Percentiles rank a stretch among this genome's conserved stretches.
phyloP scores from a whole-genome alignment of 2,113 vertebrate species.

The Gobio gobio region DNA sequence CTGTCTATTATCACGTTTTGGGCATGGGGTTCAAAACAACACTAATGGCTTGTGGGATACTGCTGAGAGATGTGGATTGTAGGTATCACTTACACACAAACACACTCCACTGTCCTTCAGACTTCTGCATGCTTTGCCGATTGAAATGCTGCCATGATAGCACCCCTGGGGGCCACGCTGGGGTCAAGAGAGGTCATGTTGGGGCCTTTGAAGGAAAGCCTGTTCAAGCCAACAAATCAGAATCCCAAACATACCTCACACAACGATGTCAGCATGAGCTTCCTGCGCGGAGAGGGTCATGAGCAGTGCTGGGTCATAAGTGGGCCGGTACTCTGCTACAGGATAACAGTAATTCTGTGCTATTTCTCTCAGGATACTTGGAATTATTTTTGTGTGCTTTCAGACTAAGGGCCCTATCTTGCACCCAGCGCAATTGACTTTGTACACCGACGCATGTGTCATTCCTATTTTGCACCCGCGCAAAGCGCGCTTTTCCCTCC shows the following conservation, averaged over 20 bases:
- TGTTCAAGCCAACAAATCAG: slow-evolving; percentile 57
- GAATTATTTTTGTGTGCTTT: background rate
- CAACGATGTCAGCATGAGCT: slow-evolving; percentile 49
- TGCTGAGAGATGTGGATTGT: slow-evolving; percentile 53
- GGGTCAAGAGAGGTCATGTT: slow-evolving; percentile 61
- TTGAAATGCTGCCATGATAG: slow-evolving; percentile 44
- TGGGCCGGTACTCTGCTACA: background rate
- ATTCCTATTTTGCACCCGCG: too few species aligned
- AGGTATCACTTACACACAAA: slow-evolving; percentile 67
- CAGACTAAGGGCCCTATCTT: too few species aligned
- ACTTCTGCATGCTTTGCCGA: slow-evolving; percentile 63
- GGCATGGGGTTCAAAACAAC: slow-evolving; percentile 66
- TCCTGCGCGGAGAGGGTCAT: slow-evolving; percentile 36
- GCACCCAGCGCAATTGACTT: too few species aligned
- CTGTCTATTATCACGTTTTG: slow-evolving; percentile 67
- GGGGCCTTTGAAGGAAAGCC: slow-evolving; percentile 60
- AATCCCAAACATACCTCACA: slow-evolving; percentile 52
- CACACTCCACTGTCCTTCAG: slow-evolving; percentile 59
- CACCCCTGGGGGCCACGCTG: slow-evolving; percentile 46
- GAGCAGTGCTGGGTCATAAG: slow-evolving; percentile 16
- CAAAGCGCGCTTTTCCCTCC: too few species aligned
- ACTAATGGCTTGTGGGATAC: slow-evolving; percentile 68
- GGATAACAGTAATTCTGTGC: background rate
- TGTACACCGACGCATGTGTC: too few species aligned
- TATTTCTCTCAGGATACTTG: background rate